Evolutionary conservation across 2,113 vertebrate species (phyloP).

Genomic region (Hippocampus mohnikei): DNA sequence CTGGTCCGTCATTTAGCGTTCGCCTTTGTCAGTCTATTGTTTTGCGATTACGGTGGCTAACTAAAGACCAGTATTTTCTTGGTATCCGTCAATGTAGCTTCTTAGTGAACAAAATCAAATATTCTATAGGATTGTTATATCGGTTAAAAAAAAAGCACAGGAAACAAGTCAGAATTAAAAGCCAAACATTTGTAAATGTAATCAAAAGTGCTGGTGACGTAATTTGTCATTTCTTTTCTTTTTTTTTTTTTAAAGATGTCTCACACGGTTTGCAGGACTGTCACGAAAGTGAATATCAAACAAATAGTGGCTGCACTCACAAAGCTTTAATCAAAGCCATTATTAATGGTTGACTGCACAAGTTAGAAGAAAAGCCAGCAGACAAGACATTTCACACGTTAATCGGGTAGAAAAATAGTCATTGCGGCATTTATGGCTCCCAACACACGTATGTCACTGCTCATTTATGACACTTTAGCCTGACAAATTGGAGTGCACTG

Average conservation of each 20-base stretch:
- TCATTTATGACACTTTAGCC: conserved; percentile 34
- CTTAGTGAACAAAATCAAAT: neutral
- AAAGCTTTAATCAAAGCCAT: conserved; percentile 49
- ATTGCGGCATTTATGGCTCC: conserved; percentile 19
- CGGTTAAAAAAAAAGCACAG: neutral
- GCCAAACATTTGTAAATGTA: neutral
- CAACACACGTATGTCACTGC: conserved; percentile 26
- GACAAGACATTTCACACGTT: conserved; percentile 41
- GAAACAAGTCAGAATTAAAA: neutral
- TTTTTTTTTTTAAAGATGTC: neutral
- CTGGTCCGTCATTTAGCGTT: too few relatives aligned
- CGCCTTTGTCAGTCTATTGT: too few relatives aligned
- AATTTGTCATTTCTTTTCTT: neutral
- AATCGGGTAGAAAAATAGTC: conserved; percentile 47
- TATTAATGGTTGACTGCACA: conserved; percentile 50
- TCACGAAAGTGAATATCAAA: conserved; percentile 25
- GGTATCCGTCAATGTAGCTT: neutral
- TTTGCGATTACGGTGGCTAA: too few relatives aligned
- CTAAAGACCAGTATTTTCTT: neutral
- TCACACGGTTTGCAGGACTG: conserved; percentile 10
- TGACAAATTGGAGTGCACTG: neutral
- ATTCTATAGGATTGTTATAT: neutral
- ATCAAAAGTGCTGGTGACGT: neutral
- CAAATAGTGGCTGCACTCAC: conserved; percentile 2
- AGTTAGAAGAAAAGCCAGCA: conserved; percentile 26